Conservation (phyloP, 2,888 invertebrate species). For the Drosophila borealis region DNA sequence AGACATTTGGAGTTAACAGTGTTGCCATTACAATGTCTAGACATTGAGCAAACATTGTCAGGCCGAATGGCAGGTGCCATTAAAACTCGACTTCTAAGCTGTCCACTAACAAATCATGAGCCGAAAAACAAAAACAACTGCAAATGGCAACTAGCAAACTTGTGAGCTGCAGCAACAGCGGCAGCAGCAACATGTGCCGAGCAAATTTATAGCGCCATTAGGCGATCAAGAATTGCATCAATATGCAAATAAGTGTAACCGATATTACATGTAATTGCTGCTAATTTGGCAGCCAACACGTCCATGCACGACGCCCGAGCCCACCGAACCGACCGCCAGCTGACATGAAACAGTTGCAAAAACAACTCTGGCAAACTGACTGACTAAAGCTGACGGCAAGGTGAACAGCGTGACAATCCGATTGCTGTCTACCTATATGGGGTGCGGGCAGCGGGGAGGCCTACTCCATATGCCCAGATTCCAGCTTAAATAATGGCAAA, state of each 20-base stretch:
- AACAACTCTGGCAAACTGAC: constrained; percentile 59
- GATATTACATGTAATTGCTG: constrained; percentile 82
- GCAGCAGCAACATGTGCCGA: constrained; percentile 62
- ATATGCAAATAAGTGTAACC: constrained; percentile 81
- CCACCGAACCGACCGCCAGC: constrained; percentile 23
- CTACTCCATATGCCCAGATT: constrained; percentile 17
- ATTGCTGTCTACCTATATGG: constrained; percentile 16
- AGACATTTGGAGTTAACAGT: constrained; percentile 53
- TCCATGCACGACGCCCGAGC: constrained; percentile 69
- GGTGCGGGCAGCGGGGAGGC: background rate
- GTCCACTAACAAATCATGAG: constrained; percentile 62
- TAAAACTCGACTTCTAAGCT: constrained; percentile 56
- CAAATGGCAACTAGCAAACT: constrained; percentile 21
- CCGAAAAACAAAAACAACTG: constrained; percentile 18
- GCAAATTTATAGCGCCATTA: constrained; percentile 81
- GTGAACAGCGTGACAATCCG: constrained; percentile 76
- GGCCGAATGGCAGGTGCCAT: constrained; percentile 73
- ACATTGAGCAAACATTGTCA: constrained; percentile 77
- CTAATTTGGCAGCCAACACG: constrained; percentile 82
- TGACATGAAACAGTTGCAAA: constrained; percentile 68
- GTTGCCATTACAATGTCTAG: constrained; percentile 63
- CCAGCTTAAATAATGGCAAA: constrained; percentile 64
- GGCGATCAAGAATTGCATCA: constrained; percentile 74
- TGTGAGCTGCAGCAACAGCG: constrained; percentile 8
- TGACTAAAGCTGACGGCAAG: constrained; percentile 80